These are phyloP conservation scores for Hephaestus fuliginosus DNA, from an alignment of 2,797 vertebrate genomes.

Conservation along the genomic window DNA sequence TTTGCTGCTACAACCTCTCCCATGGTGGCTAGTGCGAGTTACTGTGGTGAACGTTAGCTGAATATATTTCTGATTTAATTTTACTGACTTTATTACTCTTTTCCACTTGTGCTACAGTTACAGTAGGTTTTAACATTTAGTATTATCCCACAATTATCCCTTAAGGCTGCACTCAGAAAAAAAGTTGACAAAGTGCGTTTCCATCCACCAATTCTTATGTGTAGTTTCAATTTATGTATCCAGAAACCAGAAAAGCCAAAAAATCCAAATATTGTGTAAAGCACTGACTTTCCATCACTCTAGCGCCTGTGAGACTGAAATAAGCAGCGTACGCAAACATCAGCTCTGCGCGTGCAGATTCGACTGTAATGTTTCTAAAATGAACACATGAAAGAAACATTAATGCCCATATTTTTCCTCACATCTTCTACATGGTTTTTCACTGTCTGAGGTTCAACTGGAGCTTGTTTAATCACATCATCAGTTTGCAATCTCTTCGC, in stretches of 20 bases:
- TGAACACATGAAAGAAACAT: too few species aligned
- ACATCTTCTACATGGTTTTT: neutral
- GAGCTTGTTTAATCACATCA: neutral
- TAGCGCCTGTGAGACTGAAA: neutral
- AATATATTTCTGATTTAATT: neutral
- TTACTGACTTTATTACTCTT: neutral
- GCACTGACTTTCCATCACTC: neutral
- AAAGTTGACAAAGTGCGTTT: neutral
- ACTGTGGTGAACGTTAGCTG: neutral
- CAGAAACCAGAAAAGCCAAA: neutral
- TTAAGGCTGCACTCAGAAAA: neutral
- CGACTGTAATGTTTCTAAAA: too few species aligned
- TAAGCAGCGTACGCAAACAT: neutral
- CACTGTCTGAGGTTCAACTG: neutral
- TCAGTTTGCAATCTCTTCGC: neutral
- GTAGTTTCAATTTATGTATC: neutral
- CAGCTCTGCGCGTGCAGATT: too few species aligned
- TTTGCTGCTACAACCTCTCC: neutral
- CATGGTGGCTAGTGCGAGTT: neutral
- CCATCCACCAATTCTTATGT: neutral
- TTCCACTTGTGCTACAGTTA: neutral
- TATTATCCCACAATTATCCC: neutral
- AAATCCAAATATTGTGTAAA: neutral
- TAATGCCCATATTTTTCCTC: neutral
- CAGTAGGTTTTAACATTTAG: neutral